Evolutionary conservation across 2,888 invertebrate species (phyloP).

Genomic region (Tryphoninae sp.): DNA sequence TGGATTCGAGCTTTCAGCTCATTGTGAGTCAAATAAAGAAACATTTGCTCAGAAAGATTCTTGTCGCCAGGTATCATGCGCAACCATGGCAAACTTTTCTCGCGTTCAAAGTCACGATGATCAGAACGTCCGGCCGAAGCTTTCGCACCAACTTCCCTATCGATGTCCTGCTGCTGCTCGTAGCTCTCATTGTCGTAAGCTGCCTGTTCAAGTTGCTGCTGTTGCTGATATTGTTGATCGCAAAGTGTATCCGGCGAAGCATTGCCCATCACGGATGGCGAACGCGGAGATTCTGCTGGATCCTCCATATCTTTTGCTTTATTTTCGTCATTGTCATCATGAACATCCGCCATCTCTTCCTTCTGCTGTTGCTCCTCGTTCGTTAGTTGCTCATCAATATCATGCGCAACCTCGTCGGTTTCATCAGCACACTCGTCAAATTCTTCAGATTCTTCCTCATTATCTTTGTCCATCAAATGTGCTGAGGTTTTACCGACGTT

Average conservation of each 20-base stretch:
- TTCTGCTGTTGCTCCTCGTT: background rate
- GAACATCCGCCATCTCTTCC: background rate
- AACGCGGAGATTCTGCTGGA: background rate
- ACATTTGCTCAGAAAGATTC: slow-evolving; percentile 73
- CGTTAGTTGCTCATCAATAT: background rate
- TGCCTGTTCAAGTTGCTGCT: background rate
- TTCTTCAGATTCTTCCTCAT: slow-evolving; percentile 39
- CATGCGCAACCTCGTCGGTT: background rate
- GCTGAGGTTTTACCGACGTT: slow-evolving; percentile 65
- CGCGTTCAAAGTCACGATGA: slow-evolving; percentile 67
- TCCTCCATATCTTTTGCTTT: slow-evolving; percentile 23
- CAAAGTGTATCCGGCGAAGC: slow-evolving; percentile 1
- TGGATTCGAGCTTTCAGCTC: slow-evolving; percentile 74
- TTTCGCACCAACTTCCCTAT: slow-evolving; percentile 59
- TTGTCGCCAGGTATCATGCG: slow-evolving; percentile 68
- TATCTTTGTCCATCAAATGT: slow-evolving; percentile 29
- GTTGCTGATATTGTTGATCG: background rate
- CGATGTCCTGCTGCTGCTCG: slow-evolving; percentile 53
- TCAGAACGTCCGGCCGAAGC: slow-evolving; percentile 56
- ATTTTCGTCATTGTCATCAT: background rate
- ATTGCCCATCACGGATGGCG: slow-evolving; percentile 37
- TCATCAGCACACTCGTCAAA: slow-evolving; percentile 8
- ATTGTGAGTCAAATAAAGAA: slow-evolving; percentile 73
- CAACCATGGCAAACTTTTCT: slow-evolving; percentile 70
- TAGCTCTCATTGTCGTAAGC: slow-evolving; percentile 3